Evolutionary conservation across 2,888 invertebrate species (phyloP).

Genomic region (Tridacna crocea): DNA sequence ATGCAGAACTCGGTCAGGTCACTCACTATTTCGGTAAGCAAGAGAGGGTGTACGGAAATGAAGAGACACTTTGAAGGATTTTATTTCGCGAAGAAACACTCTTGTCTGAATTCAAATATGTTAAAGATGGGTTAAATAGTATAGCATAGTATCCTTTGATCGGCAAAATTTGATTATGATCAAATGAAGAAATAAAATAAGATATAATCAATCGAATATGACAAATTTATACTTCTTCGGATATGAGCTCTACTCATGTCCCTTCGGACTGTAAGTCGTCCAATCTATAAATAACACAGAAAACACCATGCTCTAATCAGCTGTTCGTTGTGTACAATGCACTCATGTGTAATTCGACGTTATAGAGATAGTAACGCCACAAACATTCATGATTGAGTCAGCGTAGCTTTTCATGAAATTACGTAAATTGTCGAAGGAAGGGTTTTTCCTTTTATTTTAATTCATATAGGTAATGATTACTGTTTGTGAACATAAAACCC

Average conservation of each 20-base stretch:
- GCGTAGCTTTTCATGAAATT: too few relatives aligned
- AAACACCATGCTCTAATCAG: slow-evolving; percentile 32
- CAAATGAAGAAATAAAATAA: neutral
- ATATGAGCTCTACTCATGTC: neutral
- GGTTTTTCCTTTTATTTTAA: too few relatives aligned
- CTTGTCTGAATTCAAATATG: too few relatives aligned
- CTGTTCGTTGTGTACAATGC: slow-evolving; percentile 11
- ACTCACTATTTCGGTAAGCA: slow-evolving; percentile 11
- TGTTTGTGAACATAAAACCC: too few relatives aligned
- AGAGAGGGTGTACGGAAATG: slow-evolving; percentile 4
- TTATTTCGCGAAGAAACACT: neutral
- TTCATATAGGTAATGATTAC: too few relatives aligned
- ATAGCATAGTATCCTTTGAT: too few relatives aligned
- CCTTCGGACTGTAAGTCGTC: neutral
- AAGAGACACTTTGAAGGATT: neutral
- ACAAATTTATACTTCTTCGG: neutral
- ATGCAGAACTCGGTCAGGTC: slow-evolving; percentile 54
- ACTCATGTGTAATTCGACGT: slow-evolving; percentile 22
- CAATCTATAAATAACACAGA: slow-evolving; percentile 12
- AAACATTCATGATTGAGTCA: too few relatives aligned
- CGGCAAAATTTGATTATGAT: neutral
- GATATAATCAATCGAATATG: neutral
- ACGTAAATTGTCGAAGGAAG: too few relatives aligned
- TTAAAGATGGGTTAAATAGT: too few relatives aligned
- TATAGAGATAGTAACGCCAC: too few relatives aligned